A percentile compares a stretch with the other conserved stretches of the same genome.
phyloP scores from a whole-genome alignment of 2,888 invertebrate genomes.

The Isoperla grammatica region DNA sequence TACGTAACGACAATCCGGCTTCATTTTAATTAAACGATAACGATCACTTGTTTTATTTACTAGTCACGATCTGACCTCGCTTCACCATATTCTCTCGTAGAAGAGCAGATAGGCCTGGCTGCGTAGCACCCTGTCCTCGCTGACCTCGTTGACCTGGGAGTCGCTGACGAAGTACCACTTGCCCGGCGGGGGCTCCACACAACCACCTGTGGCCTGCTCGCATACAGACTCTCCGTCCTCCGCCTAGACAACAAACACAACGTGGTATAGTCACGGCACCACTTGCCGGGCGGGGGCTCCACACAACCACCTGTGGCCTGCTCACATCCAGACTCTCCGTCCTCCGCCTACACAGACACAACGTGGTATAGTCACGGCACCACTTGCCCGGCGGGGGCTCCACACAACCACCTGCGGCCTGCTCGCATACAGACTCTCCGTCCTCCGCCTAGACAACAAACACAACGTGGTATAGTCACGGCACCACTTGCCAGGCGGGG shows the following conservation, averaged over 20 bases:
- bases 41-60: too few relatives aligned
- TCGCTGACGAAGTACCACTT: constrained; percentile 95
- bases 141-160: constrained; percentile 74
- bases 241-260: constrained; percentile 31
- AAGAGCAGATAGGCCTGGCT: constrained; percentile 94
- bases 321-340: neutral
- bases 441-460: constrained; percentile 35
- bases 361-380: too few relatives aligned
- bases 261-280: too few relatives aligned
- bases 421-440: neutral
- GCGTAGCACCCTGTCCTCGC: constrained; percentile 70
- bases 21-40: too few relatives aligned
- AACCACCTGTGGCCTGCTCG: constrained; percentile 35
- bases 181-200: constrained; percentile 54
- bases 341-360: constrained; percentile 36
- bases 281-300: constrained; percentile 63
- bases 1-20: too few relatives aligned
- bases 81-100: constrained; percentile 82
- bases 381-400: constrained; percentile 68
- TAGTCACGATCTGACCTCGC: too few relatives aligned
- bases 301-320: constrained; percentile 38
- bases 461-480: too few relatives aligned
- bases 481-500: constrained; percentile 81
- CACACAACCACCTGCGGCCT: constrained; percentile 38
- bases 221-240: constrained; percentile 30